Conservation (phyloP, 1,140 invertebrate genomes). For the Caenorhabditis inopinata region DNA sequence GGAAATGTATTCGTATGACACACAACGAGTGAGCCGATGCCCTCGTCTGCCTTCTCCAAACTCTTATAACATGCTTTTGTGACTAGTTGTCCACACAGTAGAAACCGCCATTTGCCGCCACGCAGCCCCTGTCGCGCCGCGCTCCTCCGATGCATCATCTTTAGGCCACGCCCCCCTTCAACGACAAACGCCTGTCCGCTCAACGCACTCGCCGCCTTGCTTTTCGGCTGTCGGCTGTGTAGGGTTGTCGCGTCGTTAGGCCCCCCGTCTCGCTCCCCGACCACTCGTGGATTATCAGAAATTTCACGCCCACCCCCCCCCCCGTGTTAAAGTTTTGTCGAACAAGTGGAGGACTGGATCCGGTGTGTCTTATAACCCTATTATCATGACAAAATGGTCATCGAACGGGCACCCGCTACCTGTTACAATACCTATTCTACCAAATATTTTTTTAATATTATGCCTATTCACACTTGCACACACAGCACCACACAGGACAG, state of each 20-base stretch:
- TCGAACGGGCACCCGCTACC: background rate
- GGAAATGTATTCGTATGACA: conserved; percentile 24
- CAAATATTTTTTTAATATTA: background rate
- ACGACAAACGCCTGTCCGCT: background rate
- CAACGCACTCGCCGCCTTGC: conserved; percentile 23
- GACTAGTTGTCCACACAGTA: conserved; percentile 29
- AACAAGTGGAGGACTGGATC: background rate
- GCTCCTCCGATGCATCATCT: conserved; percentile 17
- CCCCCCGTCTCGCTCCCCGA: background rate
- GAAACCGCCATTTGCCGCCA: conserved; percentile 5
- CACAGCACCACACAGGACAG: conserved; percentile 3
- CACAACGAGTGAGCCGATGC: background rate
- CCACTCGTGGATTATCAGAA: background rate
- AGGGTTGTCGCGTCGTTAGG: conserved; percentile 22
- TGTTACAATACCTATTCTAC: conserved; percentile 1
- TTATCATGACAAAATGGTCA: conserved; percentile 32
- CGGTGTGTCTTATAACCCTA: background rate
- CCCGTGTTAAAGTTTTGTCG: background rate
- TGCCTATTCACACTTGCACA: conserved; percentile 28
- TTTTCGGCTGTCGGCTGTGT: conserved; percentile 25
- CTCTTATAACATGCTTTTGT: conserved; percentile 10
- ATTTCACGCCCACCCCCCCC: background rate
- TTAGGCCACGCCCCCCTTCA: background rate
- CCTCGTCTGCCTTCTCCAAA: background rate
- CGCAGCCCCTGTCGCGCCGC: background rate